Evolutionary conservation across 2,797 vertebrate genomes (phyloP).

Genomic region (Poecilia velifera): DNA sequence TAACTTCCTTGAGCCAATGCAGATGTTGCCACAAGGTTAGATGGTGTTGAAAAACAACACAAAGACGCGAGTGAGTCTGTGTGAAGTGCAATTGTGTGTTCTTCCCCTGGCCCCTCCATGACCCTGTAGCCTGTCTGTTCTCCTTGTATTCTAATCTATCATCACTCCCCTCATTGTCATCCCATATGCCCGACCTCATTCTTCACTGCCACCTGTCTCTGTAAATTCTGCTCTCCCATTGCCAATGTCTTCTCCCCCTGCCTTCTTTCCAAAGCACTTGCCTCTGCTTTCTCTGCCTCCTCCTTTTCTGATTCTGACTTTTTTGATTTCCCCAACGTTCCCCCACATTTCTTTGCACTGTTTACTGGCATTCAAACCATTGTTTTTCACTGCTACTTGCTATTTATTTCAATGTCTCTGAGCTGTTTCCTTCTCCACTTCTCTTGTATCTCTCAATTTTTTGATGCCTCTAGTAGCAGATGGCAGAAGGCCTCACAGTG

Average conservation of each 20-base stretch:
- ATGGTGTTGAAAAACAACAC: constrained; percentile 27
- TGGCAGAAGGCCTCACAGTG: constrained; percentile 65
- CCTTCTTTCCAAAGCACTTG: constrained; percentile 31
- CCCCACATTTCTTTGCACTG: background rate
- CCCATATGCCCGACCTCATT: constrained; percentile 55
- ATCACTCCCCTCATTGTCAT: constrained; percentile 64
- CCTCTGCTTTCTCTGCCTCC: constrained; percentile 10
- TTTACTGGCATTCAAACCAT: constrained; percentile 38
- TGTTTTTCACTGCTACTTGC: constrained; percentile 34
- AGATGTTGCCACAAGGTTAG: constrained; percentile 47
- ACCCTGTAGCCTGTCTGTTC: constrained; percentile 71
- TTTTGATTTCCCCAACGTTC: constrained; percentile 6
- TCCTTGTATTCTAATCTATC: constrained; percentile 70
- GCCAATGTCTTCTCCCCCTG: background rate
- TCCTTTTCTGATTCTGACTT: constrained; percentile 2
- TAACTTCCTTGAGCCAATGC: constrained; percentile 34
- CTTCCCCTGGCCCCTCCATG: constrained; percentile 59
- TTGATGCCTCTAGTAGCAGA: constrained; percentile 60
- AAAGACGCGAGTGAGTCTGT: no score
- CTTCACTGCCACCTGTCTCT: constrained; percentile 57
- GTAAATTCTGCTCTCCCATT: constrained; percentile 32
- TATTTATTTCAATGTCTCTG: constrained; percentile 41
- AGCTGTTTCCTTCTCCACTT: constrained; percentile 27
- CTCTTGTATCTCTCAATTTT: constrained; percentile 34
- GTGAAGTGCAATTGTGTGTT: constrained; percentile 54